phyloP scores from a whole-genome alignment of 2,888 invertebrate genomes.

The Tenthredo mesomela region DNA sequence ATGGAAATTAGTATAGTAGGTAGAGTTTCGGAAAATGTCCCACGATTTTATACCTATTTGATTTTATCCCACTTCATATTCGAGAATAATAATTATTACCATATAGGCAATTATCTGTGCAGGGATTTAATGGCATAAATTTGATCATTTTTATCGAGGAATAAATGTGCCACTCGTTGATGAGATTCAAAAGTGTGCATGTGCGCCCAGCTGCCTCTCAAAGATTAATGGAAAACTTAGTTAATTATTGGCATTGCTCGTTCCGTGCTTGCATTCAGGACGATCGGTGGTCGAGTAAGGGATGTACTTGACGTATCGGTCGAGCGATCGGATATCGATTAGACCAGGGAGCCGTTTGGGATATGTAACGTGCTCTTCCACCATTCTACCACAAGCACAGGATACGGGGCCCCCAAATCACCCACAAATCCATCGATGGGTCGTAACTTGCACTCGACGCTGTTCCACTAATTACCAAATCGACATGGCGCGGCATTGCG shows the following conservation, averaged over 20 bases:
- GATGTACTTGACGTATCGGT: conserved; percentile 75
- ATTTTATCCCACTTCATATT: background rate
- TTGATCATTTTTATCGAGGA: background rate
- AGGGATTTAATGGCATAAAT: background rate
- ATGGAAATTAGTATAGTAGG: background rate
- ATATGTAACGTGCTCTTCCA: conserved; percentile 46
- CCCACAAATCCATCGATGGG: conserved; percentile 64
- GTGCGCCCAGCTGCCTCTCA: conserved; percentile 71
- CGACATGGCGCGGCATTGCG: conserved; percentile 61
- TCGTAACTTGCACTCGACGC: conserved; percentile 73
- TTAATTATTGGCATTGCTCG: conserved; percentile 68
- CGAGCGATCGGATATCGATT: conserved; percentile 75
- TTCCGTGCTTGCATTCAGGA: conserved; percentile 38
- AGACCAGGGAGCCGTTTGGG: conserved; percentile 59
- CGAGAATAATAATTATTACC: no score
- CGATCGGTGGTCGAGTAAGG: conserved; percentile 58
- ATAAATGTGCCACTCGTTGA: background rate
- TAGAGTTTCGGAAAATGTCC: background rate
- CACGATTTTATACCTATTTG: background rate
- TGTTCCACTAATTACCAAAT: conserved; percentile 72
- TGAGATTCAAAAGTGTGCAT: conserved; percentile 54
- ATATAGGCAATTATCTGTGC: background rate
- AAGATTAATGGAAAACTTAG: conserved; percentile 74
- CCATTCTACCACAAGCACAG: conserved; percentile 15
- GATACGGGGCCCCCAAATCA: conserved; percentile 52